Evolutionary conservation across 2,113 vertebrate genomes (phyloP).

Genomic region (Nothoprocta pentlandii): DNA sequence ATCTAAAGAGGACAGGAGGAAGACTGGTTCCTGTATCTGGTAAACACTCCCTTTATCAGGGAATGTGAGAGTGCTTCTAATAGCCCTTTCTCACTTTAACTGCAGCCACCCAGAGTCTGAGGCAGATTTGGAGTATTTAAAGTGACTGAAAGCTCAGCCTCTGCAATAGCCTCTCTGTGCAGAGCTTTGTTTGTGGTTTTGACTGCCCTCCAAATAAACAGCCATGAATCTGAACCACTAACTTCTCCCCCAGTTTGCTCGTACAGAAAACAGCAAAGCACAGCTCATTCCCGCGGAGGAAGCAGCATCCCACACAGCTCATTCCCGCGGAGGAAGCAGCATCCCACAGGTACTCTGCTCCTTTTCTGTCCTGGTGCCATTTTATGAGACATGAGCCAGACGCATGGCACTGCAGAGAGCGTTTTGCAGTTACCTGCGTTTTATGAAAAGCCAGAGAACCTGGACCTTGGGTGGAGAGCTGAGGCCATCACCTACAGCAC

Average conservation of each 20-base stretch:
- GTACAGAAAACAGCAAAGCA: not conserved
- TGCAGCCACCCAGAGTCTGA: not conserved
- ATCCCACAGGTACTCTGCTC: not conserved
- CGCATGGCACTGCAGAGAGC: not conserved
- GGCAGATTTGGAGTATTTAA: not conserved
- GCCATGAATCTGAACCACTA: constrained; percentile 34
- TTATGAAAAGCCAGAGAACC: not conserved
- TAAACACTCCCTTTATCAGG: constrained; percentile 42
- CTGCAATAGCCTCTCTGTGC: not conserved
- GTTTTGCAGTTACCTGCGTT: not conserved
- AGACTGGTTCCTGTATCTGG: constrained; percentile 29
- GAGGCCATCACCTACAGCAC: not conserved
- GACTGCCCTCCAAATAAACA: not conserved
- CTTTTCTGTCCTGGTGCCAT: not conserved
- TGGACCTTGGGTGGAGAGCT: not conserved
- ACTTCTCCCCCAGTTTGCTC: constrained; percentile 17
- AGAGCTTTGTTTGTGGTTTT: constrained; percentile 32
- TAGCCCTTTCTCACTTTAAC: constrained; percentile 24
- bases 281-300: not conserved
- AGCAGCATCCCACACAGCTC: not conserved
- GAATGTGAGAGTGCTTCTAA: not conserved
- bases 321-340: not conserved
- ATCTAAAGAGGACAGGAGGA: constrained; percentile 47
- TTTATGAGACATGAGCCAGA: not conserved
- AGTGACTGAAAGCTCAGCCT: not conserved